These are phyloP conservation scores for Crotalus viridis DNA, from an alignment of 2,113 vertebrate species.

Conservation along the genomic window DNA sequence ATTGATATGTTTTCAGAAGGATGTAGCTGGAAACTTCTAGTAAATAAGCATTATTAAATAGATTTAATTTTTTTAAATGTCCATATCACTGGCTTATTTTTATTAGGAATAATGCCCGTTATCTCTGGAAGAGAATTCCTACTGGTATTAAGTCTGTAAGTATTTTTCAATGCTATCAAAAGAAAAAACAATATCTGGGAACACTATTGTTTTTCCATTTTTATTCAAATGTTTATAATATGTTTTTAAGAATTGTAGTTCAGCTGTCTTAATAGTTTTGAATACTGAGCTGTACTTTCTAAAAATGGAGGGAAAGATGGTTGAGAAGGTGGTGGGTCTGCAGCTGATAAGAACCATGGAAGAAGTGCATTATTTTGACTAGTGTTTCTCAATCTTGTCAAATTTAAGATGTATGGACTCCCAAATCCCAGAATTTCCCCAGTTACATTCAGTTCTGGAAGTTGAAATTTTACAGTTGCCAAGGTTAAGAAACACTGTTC, in stretches of 20 bases:
- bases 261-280: background rate
- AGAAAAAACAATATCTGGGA: background rate
- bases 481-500: background rate
- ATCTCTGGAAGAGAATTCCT: constrained; percentile 96
- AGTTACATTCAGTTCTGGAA: background rate
- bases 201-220: background rate
- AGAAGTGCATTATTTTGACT: background rate
- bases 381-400: background rate
- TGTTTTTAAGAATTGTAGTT: background rate
- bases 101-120: constrained; percentile 92
- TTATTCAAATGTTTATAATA: background rate
- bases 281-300: background rate
- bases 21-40: background rate
- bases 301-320: background rate
- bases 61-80: background rate
- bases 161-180: constrained; percentile 1
- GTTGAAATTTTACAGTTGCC: background rate
- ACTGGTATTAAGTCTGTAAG: constrained; percentile 90
- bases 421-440: background rate
- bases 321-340: background rate
- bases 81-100: background rate
- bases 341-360: background rate
- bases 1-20: background rate
- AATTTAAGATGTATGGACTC: background rate
- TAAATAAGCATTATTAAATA: background rate